Percentiles rank a stretch among this genome's conserved stretches.
phyloP scores from a whole-genome alignment of 1,140 invertebrate genomes.

The Philotrypesis tridentata region DNA sequence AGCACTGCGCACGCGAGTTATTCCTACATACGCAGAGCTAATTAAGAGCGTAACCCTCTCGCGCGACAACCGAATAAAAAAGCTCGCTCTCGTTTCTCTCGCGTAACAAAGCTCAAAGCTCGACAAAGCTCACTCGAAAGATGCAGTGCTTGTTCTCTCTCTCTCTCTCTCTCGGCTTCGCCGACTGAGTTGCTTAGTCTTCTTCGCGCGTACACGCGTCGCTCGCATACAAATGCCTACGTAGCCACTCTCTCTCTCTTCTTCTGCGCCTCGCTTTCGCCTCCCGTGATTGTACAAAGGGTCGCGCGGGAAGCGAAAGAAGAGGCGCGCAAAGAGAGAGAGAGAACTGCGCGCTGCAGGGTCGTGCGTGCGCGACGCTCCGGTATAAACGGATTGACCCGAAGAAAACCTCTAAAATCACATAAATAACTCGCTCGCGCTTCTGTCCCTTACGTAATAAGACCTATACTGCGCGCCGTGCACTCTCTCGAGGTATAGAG shows the following conservation, averaged over 20 bases:
- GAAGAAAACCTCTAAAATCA: constrained; percentile 73
- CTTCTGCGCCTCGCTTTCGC: neutral
- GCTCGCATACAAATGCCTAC: constrained; percentile 2
- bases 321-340: too few species aligned
- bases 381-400: constrained; percentile 72
- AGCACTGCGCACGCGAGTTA: neutral
- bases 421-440: constrained; percentile 68
- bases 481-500: neutral
- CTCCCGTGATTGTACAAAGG: constrained; percentile 23
- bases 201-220: constrained; percentile 9
- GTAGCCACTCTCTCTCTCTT: neutral
- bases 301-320: too few species aligned
- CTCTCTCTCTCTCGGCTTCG: neutral
- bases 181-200: neutral
- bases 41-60: neutral
- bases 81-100: neutral
- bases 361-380: constrained; percentile 58
- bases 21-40: neutral
- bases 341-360: neutral
- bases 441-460: constrained; percentile 63
- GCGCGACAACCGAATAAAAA: neutral
- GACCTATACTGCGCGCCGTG: too few species aligned
- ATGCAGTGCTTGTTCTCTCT: neutral
- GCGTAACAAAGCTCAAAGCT: neutral
- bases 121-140: neutral